Conservation (phyloP, 2,113 vertebrate species). For the Crypturellus undulatus region DNA sequence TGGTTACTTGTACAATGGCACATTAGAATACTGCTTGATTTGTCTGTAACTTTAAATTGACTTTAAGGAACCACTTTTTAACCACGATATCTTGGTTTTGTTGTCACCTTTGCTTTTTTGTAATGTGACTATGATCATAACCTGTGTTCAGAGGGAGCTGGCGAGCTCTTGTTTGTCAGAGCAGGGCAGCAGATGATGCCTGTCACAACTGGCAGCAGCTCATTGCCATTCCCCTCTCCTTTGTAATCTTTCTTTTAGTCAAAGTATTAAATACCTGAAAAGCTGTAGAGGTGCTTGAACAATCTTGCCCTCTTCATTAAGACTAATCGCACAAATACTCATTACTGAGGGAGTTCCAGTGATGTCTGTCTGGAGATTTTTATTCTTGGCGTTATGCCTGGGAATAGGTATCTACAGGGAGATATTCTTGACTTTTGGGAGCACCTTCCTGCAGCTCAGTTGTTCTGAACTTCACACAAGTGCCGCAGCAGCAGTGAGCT, state of each 20-base stretch:
- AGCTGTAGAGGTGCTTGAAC: neutral
- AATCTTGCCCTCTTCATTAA: neutral
- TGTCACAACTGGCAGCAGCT: neutral
- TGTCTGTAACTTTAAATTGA: neutral
- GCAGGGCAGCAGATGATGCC: neutral
- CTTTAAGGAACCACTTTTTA: neutral
- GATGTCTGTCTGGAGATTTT: neutral
- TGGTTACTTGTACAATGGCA: neutral
- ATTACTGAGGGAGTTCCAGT: neutral
- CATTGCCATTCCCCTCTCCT: neutral
- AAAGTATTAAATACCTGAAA: neutral
- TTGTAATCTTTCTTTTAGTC: neutral
- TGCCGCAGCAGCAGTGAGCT: neutral
- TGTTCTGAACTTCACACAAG: neutral
- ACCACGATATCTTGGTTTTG: neutral
- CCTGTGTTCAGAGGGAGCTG: neutral
- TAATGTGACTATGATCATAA: neutral
- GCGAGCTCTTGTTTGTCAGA: neutral
- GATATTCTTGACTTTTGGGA: neutral
- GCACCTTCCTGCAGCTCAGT: rapidly evolving
- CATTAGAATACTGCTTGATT: neutral
- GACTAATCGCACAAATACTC: neutral
- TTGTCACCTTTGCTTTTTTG: neutral
- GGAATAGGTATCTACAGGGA: neutral
- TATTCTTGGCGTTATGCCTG: neutral